Evolutionary conservation across 2,888 invertebrate genomes (phyloP), one percentile per base, ranked within the genome.

Genomic region (Leucophenga maculata): DNA sequence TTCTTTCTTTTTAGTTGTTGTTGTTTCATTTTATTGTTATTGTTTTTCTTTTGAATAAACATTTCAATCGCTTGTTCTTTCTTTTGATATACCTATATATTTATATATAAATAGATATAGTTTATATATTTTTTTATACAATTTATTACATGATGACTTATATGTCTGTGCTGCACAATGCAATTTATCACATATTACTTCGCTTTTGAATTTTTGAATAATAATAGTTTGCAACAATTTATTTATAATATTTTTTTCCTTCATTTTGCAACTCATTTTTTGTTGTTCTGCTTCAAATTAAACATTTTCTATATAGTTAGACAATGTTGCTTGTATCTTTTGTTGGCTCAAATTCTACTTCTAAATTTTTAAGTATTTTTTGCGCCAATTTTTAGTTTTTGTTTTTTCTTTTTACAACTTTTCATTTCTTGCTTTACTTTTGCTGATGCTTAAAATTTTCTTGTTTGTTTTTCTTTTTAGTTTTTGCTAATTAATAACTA

Each of bases 111-210:
- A 26, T 26, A 39, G 72, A 74, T 75, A 22, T 66, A 14, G 26
- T 54, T 50, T 50, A 50, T 55, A 66, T 72, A n/a, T n/a, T n/a
- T n/a, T 75, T 75, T 71, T 82, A n/a, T 60, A 82, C 76, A 82
- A 76, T 83, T 57, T 20, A 72, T 80, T 80, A 80, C 80, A 80
- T 75, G 67, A 80, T 75, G 67, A 67, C 75, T 75, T 75, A 75
- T 74, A 39, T 44, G 73, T 75, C 72, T 74, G 69, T 75, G 75
- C 79, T 86, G 86, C 85, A 86, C 84, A 84, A 85, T 86, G 86
- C 86, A 86, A 86, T 81, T 84, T 84, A 84, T 84, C 84, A 84
- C 84, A 84, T 82, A 75, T 84, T 78, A 78, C 78, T 75, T 67
- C 69, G 50, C 60, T 72, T 71, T 71, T 70, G 66, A 60, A 54